A percentile compares a stretch with the other conserved stretches of the same genome.
Conservation (phyloP, 2,113 vertebrate genomes). For the Hylia prasina region DNA sequence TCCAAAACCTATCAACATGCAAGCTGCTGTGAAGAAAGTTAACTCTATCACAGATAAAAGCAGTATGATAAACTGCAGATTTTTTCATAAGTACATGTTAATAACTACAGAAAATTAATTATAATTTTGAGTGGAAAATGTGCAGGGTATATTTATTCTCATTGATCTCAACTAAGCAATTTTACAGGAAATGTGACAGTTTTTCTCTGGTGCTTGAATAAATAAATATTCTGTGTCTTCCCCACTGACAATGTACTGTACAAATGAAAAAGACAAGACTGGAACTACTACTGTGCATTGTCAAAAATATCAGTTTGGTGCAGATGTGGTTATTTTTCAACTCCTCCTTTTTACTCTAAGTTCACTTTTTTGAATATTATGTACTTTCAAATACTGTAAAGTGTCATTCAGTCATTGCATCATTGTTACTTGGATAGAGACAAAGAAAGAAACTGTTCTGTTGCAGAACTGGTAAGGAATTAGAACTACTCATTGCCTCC, state of each 20-base stretch:
- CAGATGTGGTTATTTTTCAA: neutral
- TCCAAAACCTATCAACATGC: neutral
- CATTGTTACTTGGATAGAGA: neutral
- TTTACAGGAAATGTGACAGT: neutral
- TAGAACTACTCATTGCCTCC: neutral
- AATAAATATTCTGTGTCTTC: neutral
- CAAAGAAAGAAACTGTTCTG: neutral
- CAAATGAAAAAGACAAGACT: neutral
- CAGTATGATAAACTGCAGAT: neutral
- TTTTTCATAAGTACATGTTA: neutral
- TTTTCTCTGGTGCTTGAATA: neutral
- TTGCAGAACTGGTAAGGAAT: neutral
- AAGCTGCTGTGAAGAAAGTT: neutral
- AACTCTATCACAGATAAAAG: neutral
- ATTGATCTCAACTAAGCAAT: neutral
- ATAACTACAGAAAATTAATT: neutral
- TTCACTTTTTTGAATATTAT: neutral
- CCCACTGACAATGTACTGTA: neutral
- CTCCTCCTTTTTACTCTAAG: neutral
- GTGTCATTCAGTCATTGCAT: neutral
- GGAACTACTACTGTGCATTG: neutral
- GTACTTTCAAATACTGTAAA: neutral
- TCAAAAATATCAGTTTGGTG: neutral
- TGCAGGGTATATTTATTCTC: neutral
- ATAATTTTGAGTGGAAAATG: neutral